phyloP scores from a whole-genome alignment of 2,888 invertebrate genomes.

The Morpho helenor region DNA sequence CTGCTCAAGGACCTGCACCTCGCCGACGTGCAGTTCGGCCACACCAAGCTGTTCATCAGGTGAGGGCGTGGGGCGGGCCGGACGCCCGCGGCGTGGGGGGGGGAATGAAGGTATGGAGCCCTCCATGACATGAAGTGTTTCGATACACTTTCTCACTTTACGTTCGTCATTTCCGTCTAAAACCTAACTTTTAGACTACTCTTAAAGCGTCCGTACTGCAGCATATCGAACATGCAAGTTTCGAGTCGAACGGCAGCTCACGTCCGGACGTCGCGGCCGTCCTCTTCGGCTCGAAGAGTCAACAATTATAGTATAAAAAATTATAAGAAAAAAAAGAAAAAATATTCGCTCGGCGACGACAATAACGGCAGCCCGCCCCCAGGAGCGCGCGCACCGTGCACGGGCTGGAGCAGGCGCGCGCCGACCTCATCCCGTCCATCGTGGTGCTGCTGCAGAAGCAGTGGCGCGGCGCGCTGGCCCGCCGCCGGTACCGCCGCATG shows the following conservation, averaged over 20 bases:
- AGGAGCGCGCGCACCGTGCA: slow-evolving; percentile 93
- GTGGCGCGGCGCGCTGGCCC: slow-evolving; percentile 90
- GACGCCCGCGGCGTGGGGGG: slow-evolving; percentile 92
- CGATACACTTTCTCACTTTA: too few relatives aligned
- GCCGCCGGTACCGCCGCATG: slow-evolving; percentile 90
- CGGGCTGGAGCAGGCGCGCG: slow-evolving; percentile 91
- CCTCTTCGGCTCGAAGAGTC: too few relatives aligned
- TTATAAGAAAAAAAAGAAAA: too few relatives aligned
- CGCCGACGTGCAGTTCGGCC: slow-evolving; percentile 95
- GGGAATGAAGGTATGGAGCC: slow-evolving; percentile 51
- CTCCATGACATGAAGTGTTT: too few relatives aligned
- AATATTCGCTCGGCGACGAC: too few relatives aligned
- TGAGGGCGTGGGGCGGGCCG: slow-evolving; percentile 88
- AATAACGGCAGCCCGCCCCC: neutral
- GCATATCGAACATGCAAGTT: too few relatives aligned
- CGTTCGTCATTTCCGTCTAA: too few relatives aligned
- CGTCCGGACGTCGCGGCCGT: too few relatives aligned
- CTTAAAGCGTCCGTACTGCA: too few relatives aligned
- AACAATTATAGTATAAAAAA: too few relatives aligned
- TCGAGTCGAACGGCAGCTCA: too few relatives aligned
- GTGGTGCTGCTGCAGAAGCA: slow-evolving; percentile 96
- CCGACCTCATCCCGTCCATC: slow-evolving; percentile 93
- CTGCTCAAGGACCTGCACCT: slow-evolving; percentile 89
- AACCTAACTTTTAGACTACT: too few relatives aligned
- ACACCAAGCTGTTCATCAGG: slow-evolving; percentile 97